Conservation (phyloP, 2,797 vertebrate species). For the Hybognathus amarus region DNA sequence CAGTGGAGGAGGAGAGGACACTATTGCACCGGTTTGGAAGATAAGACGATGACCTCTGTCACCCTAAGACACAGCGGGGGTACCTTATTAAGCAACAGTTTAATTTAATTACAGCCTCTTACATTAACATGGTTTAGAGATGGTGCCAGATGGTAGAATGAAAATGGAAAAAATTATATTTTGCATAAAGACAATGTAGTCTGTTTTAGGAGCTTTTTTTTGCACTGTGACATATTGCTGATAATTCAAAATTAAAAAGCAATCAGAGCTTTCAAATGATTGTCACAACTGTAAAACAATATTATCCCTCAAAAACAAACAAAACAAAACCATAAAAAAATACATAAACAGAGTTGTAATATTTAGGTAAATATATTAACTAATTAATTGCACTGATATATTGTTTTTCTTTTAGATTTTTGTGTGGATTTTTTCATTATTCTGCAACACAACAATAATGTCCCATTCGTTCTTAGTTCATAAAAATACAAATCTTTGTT, state of each 20-base stretch:
- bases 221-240: background rate
- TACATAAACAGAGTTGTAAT: background rate
- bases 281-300: background rate
- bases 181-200: background rate
- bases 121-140: background rate
- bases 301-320: background rate
- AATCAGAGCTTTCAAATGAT: background rate
- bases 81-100: slow-evolving; percentile 4
- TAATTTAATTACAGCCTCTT: background rate
- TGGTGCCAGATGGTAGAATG: background rate
- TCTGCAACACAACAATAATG: background rate
- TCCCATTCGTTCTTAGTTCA: background rate
- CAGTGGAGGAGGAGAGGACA: background rate
- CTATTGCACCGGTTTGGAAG: slow-evolving; percentile 36
- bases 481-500: background rate
- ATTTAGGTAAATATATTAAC: background rate
- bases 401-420: background rate
- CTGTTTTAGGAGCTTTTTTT: background rate
- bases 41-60: slow-evolving; percentile 38
- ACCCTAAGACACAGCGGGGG: background rate
- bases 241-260: background rate
- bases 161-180: background rate
- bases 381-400: background rate
- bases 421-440: background rate
- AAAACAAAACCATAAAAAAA: background rate